Base-by-base conservation (phyloP, 1,140 invertebrate species). In the Nephotettix cincticeps region DNA sequence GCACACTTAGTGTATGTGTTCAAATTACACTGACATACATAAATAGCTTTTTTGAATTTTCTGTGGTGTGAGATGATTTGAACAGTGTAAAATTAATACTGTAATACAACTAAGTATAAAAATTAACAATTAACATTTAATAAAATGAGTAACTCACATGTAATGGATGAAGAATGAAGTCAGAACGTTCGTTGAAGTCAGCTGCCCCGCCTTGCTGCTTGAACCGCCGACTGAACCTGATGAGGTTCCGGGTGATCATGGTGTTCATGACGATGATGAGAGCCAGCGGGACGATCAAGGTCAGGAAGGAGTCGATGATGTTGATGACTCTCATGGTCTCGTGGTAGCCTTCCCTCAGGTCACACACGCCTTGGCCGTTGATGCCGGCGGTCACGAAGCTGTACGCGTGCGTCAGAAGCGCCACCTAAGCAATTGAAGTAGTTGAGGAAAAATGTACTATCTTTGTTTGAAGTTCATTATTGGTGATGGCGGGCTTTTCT, bases 221-320 rank as follows among this genome's bases (percentile, higher is more conserved):
- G 72, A 85, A 85, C 36, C 78, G 77, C 13, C 77, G 75, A 45
- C 81, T 80, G 63, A 86, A 85, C 30, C 73, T 75, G n/a, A 85
- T 19, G 0, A 85, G 75, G 69, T 84, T 85, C 4, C 79, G 77
- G 51, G 82, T 83, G 58, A 88, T 86, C 80, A 86, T 83, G 0
- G 82, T 81, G 72, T 87, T 88, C 86, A 88, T 86, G 65, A 86
- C 79, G 43, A 86, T 80, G 68, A 88, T 86, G 30, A 86, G 78
- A 0, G 84, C 77, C 1, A 86, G 77, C 0, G 87, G 87, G 1
- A 82, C 76, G 23, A 87, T 80, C 0, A 88, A 79, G n/a, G 86
- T 87, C 0, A 83, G 79, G 29, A 87, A 78, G 63, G 82, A 86
- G 76, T 88, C 87, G 13, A 86, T 73, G n/a, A 86, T 83, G 70